These are phyloP conservation scores for Lepilemur ruficaudatus DNA, from an alignment of 2,797 vertebrate species.

Conservation along the genomic window DNA sequence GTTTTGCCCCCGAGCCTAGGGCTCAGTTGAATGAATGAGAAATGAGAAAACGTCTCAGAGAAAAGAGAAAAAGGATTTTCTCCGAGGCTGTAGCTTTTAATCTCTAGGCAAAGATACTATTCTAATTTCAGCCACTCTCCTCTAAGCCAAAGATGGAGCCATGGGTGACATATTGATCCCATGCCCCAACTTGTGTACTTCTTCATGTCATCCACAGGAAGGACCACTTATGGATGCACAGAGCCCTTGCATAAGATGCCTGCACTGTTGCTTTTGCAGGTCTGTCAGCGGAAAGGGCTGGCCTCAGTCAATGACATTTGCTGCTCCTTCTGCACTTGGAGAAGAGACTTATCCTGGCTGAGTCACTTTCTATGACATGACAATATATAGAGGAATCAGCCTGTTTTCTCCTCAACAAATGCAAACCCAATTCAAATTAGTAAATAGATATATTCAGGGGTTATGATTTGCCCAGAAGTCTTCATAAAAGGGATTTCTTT, in stretches of 20 bases:
- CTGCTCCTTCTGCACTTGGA: neutral
- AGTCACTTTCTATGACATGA: neutral
- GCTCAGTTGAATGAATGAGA: neutral
- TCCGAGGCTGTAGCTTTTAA: neutral
- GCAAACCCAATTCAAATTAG: neutral
- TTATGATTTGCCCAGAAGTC: neutral
- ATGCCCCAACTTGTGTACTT: rapidly evolving
- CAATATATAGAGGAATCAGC: neutral
- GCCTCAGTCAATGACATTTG: neutral
- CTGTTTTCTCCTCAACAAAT: neutral
- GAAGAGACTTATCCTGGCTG: neutral
- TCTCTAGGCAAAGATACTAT: neutral
- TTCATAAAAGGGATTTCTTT: neutral
- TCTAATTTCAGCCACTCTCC: neutral
- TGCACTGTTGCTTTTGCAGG: rapidly evolving
- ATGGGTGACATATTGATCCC: neutral
- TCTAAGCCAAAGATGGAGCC: neutral
- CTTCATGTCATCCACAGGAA: neutral
- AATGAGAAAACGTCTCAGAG: neutral
- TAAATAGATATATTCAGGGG: neutral
- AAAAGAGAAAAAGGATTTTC: neutral
- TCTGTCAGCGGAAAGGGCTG: neutral
- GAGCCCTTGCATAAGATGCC: too few relatives aligned
- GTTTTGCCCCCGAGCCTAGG: neutral
- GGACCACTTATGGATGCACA: neutral